phyloP scores from a whole-genome alignment of 35 echinoderm and acorn worm species.

The Lytechinus pictus region DNA sequence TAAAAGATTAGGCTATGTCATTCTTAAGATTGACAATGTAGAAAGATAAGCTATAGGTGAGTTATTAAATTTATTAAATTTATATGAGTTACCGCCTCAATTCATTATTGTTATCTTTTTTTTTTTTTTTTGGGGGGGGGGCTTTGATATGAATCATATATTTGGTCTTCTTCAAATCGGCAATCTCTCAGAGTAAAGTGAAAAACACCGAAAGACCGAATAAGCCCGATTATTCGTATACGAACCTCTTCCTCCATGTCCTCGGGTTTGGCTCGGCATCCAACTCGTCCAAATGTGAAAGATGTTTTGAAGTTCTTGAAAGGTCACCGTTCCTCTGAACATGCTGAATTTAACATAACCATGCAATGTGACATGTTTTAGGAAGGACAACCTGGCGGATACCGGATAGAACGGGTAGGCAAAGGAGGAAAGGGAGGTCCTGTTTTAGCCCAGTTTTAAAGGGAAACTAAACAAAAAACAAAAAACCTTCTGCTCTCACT shows the following conservation, averaged over 20 bases:
- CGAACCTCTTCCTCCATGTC: background rate
- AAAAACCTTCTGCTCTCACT: too few relatives aligned
- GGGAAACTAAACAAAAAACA: background rate
- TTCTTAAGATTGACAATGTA: too few relatives aligned
- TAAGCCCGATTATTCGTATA: background rate
- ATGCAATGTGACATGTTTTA: background rate
- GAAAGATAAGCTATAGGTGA: too few relatives aligned
- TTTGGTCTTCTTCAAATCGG: too few relatives aligned
- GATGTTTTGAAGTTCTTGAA: background rate
- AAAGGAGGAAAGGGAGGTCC: background rate
- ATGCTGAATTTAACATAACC: background rate
- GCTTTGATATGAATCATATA: too few relatives aligned
- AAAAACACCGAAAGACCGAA: background rate
- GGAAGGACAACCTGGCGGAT: background rate
- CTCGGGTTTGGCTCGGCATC: background rate
- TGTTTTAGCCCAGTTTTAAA: background rate
- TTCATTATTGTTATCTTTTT: too few relatives aligned
- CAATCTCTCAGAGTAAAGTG: background rate
- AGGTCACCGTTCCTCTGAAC: background rate
- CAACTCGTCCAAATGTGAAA: background rate
- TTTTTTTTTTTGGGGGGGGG: too few relatives aligned
- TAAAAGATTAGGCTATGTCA: too few relatives aligned
- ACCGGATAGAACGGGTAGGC: background rate
- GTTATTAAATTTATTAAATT: too few relatives aligned
- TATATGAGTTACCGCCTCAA: too few relatives aligned